Evolutionary conservation across 1,140 invertebrate genomes (phyloP).

Genomic region (Pentalonia nigronervosa): DNA sequence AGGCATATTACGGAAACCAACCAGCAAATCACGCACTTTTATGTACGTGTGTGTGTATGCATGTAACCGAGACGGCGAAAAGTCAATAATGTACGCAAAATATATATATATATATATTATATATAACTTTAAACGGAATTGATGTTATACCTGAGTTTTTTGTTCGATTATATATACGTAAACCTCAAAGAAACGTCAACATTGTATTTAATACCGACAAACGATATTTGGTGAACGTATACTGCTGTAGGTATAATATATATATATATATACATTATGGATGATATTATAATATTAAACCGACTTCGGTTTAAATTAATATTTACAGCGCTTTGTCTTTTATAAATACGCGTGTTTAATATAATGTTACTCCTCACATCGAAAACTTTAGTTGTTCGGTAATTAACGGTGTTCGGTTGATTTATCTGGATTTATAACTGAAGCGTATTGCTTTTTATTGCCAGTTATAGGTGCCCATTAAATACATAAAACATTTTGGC

Average conservation of each 20-base stretch:
- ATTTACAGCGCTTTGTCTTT: conserved; percentile 8
- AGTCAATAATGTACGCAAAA: neutral
- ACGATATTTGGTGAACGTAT: neutral
- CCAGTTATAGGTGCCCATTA: neutral
- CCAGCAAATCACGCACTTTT: neutral
- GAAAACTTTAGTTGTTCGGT: conserved; percentile 3
- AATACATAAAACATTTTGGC: neutral
- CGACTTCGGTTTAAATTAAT: neutral
- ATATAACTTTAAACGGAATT: neutral
- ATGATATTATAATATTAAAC: neutral
- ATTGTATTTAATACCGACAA: neutral
- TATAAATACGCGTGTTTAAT: neutral
- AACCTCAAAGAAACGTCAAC: neutral
- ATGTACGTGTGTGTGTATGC: too few species aligned
- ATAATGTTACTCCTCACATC: neutral
- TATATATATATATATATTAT: neutral
- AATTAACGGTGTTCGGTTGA: neutral
- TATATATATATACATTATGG: too few species aligned
- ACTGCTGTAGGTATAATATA: neutral
- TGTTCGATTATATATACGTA: neutral
- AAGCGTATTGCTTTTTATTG: conserved; percentile 5
- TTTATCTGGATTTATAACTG: conserved; percentile 2
- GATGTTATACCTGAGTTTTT: neutral
- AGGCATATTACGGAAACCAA: neutral
- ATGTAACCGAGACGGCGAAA: neutral